Evolutionary conservation across 1,140 invertebrate species (phyloP).

Genomic region (Lasaia peninsularis): DNA sequence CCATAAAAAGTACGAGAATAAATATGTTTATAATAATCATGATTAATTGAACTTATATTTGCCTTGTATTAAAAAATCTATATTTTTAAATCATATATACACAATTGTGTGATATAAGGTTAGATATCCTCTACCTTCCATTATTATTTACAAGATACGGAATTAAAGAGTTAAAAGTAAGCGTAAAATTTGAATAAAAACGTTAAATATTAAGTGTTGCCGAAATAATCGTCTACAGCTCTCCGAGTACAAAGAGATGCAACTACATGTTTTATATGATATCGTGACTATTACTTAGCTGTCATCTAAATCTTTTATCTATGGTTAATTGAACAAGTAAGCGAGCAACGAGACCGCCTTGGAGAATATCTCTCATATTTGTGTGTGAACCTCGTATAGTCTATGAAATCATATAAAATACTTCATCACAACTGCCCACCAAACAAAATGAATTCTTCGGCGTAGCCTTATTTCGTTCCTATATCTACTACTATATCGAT

Average conservation of each 20-base stretch:
- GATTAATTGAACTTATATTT: too few species aligned
- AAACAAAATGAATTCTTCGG: too few species aligned
- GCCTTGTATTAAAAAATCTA: too few species aligned
- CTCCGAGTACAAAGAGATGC: not conserved
- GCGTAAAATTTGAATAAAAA: too few species aligned
- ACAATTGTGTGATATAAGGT: too few species aligned
- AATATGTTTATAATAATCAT: too few species aligned
- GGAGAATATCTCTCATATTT: constrained; percentile 10
- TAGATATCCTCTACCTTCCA: too few species aligned
- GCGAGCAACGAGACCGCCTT: constrained; percentile 9
- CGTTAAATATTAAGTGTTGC: not conserved
- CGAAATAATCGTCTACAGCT: not conserved
- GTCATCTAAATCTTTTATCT: constrained; percentile 16
- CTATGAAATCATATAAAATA: not conserved
- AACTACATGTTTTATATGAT: constrained; percentile 13
- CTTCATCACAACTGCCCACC: not conserved
- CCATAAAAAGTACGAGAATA: too few species aligned
- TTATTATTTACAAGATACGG: too few species aligned
- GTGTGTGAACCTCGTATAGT: constrained; percentile 8
- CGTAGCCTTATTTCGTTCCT: too few species aligned
- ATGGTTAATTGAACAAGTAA: constrained; percentile 12
- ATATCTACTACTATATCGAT: too few species aligned
- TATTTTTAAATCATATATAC: too few species aligned
- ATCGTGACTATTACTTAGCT: constrained; percentile 13
- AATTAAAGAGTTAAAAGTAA: not conserved